Base-by-base conservation (phyloP, 2,797 vertebrate genomes). In the Pristis pectinata region DNA sequence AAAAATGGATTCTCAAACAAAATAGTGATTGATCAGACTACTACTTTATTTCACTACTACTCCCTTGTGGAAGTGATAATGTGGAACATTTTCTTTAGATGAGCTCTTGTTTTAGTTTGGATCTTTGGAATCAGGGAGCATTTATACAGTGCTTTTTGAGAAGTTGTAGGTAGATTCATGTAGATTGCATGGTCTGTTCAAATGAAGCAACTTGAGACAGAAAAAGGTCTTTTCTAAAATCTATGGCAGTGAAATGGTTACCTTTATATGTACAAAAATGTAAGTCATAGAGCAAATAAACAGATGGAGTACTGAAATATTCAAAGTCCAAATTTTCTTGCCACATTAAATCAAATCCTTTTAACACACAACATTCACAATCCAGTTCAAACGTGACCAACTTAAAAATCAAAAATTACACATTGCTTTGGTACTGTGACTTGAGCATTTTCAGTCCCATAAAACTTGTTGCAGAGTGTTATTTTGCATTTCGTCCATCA, bases 271-370 rank as follows among this genome's bases (percentile, higher is more conserved):
- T 56, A 34, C 2, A 76, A 37, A 76, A 5, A 53, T 49, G 34
- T 72, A 53, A 72, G 64, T 93, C 64, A 93, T 49, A 49, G 59
- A 61, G 59, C 15, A 64, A 70, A 9, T 44, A 93, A 74, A 93
- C 61, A 93, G 92, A 34, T 24, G 24, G 44, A 93, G 92, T 34
- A 22, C 67, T 76, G 70, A 53, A 94, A 76, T 76, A 74, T 76
- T 53, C 92, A 94, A 94, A 94, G 92, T 94, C 70, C 92, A 76
- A 44, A 53, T 76, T 49, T 94, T 74, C 92, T 76, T 94, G 67
- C 70, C 67, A 53, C 67, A 94, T 93, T 93, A 93, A 70, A 93
- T 34, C 44, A 94, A 74, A 94, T 72, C 44, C 27, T 85, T 27
- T 53, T 53, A 34, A 44, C 24, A 19, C 44, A 19, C 22, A 53